Base-by-base conservation (phyloP, 2,113 vertebrate genomes). In the Polypterus bichir region DNA sequence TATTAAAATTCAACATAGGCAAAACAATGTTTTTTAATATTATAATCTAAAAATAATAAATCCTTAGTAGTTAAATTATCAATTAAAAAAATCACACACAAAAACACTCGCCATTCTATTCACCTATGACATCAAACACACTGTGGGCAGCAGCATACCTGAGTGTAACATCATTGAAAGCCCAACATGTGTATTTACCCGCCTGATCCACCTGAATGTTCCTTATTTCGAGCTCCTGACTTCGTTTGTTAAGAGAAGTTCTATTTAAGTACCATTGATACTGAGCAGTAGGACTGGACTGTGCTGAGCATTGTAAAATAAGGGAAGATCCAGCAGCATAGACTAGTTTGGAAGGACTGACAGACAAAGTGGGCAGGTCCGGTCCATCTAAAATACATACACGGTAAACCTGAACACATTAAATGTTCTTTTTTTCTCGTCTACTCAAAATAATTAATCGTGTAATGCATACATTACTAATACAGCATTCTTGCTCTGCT, bases 111-210 rank as follows among this genome's bases (percentile, higher is more conserved):
- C 27, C 27, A 1, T 27, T 27, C 2, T 27, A 27, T 2, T 27
- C 27, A 27, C 27, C 27, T 27, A 1, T 27, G 27, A 27, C 27
- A 27, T 27, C 27, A 1, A 27, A 1, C 27, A 27, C 2, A 1
- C 1, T 27, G 27, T 27, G 27, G 27, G 27, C 47, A 48, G 46
- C 7, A 47, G 59, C 44, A 8, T 9, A 61, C 44, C 48, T 57
- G 59, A 46, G 59, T 2, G 64, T 65, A n/a, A 61, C 48, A 47
- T 51, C 47, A 48, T 65, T 65, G 47, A 61, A 61, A 45, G 54
- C 59, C 59, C 53, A 49, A 48, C 64, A 65, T 44, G 64, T 51
- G 11, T 66, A 66, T 47, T 61, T 66, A 9, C 64, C 64, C n/a
- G 27, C 52, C 11, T 65, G 55, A 44, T 45, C 11, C 51, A 65